phyloP scores from a whole-genome alignment of 2,888 invertebrate genomes.

The Pollenia griseotomentosa region DNA sequence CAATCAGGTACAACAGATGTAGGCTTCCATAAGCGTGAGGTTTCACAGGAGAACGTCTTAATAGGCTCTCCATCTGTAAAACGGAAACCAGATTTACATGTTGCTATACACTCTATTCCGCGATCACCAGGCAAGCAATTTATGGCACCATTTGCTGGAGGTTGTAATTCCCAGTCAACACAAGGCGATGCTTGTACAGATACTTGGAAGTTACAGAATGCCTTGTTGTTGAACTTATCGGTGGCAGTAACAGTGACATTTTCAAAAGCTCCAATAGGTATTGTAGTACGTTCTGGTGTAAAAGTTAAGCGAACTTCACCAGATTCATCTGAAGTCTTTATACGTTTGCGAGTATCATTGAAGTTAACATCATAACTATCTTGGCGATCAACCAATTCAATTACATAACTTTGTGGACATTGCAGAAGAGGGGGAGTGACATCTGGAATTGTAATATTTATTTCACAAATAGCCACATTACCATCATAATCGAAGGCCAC shows the following conservation, averaged over 20 bases:
- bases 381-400: constrained; percentile 94
- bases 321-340: constrained; percentile 94
- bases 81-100: constrained; percentile 94
- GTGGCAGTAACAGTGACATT: constrained; percentile 96
- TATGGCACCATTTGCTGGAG: constrained; percentile 94
- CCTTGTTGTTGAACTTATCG: constrained; percentile 94
- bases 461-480: constrained; percentile 98
- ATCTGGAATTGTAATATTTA: constrained; percentile 97
- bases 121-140: constrained; percentile 93
- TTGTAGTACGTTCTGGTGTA: constrained; percentile 92
- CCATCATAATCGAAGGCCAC: constrained; percentile 99
- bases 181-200: constrained; percentile 97
- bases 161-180: constrained; percentile 96
- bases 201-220: constrained; percentile 96
- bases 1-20: constrained; percentile 96
- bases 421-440: constrained; percentile 95
- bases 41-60: constrained; percentile 94
- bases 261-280: constrained; percentile 94
- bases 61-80: constrained; percentile 96
- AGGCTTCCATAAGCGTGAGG: constrained; percentile 93
- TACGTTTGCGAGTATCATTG: constrained; percentile 93
- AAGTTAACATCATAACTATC: constrained; percentile 96
- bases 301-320: constrained; percentile 94
- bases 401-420: constrained; percentile 97
- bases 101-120: constrained; percentile 94